Evolutionary conservation across 2,113 vertebrate species (phyloP).

Genomic region (Vulpes lagopus): DNA sequence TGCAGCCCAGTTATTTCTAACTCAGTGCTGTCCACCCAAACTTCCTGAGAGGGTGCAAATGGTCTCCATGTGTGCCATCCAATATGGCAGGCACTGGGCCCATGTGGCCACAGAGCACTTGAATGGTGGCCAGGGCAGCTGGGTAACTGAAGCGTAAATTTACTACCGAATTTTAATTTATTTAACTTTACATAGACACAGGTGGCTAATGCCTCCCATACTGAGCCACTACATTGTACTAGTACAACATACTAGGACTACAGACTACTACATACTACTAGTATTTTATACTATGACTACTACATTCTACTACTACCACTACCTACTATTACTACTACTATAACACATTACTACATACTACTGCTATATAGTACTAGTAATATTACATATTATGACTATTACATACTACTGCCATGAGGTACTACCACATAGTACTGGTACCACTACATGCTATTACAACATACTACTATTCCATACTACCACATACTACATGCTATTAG

Average conservation of each 20-base stretch:
- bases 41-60: not conserved
- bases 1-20: not conserved
- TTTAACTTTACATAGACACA: not conserved
- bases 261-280: no score
- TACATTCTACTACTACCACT: no score
- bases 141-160: not conserved
- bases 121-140: not conserved
- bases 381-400: not conserved
- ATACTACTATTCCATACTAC: not conserved
- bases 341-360: no score
- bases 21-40: not conserved
- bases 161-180: not conserved
- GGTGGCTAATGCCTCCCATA: not conserved
- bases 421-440: no score
- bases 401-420: not conserved
- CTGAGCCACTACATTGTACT: not conserved
- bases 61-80: not conserved
- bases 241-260: no score
- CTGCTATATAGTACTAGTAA: not conserved
- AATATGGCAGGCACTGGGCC: not conserved
- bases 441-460: no score
- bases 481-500: not conserved
- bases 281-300: no score
- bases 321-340: no score
- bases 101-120: not conserved